These are phyloP conservation scores for Drosophila peninsularis DNA, from an alignment of 2,888 invertebrate species.

Conservation along the genomic window DNA sequence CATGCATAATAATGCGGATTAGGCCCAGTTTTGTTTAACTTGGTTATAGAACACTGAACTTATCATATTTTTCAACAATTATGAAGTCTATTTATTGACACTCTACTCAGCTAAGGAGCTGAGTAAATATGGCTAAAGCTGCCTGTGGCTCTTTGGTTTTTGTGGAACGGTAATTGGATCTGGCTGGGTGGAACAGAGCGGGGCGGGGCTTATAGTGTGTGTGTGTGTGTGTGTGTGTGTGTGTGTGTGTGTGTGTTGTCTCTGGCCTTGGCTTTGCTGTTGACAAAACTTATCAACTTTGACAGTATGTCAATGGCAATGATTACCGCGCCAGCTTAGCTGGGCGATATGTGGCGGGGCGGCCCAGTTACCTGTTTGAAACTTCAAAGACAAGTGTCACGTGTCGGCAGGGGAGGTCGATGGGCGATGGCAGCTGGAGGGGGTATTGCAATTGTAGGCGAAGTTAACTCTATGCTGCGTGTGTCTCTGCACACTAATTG, in stretches of 20 bases:
- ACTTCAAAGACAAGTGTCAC: constrained; percentile 41
- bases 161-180: constrained; percentile 20
- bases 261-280: neutral
- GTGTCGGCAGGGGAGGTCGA: constrained; percentile 14
- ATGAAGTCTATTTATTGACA: no score
- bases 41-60: no score
- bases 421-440: neutral
- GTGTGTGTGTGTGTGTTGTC: neutral
- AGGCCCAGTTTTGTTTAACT: no score
- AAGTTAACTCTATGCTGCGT: constrained; percentile 33
- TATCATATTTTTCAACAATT: no score
- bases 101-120: no score
- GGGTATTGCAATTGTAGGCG: neutral
- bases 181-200: neutral
- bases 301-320: constrained; percentile 53
- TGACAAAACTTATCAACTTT: constrained; percentile 39
- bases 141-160: neutral
- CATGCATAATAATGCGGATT: no score
- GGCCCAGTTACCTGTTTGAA: constrained; percentile 12
- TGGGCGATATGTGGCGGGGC: neutral
- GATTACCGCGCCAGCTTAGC: constrained; percentile 27
- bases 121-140: neutral
- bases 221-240: neutral
- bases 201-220: neutral
- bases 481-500: constrained; percentile 66